phyloP scores from a whole-genome alignment of 1,140 invertebrate species.

The Conus ventricosus region DNA sequence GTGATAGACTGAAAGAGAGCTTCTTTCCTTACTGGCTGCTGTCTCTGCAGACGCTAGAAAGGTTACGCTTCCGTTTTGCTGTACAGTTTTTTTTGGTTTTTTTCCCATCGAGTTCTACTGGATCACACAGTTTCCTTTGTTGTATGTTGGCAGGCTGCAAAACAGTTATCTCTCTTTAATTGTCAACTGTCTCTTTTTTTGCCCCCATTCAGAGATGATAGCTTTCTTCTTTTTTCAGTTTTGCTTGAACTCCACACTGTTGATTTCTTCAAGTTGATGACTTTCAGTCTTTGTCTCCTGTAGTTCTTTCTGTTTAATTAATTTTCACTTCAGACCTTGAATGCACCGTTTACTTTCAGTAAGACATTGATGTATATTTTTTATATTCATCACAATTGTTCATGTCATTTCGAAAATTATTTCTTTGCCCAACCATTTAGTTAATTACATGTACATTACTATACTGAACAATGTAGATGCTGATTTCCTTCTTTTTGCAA shows the following conservation, averaged over 20 bases:
- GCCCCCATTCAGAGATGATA: not conserved
- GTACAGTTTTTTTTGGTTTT: slow-evolving; percentile 29
- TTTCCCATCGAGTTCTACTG: slow-evolving; percentile 3
- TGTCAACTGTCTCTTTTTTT: not conserved
- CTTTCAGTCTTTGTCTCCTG: no score
- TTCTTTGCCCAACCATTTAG: no score
- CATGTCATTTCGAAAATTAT: no score
- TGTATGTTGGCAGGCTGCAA: no score
- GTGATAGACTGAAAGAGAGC: not conserved
- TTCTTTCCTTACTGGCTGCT: not conserved
- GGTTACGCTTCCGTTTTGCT: slow-evolving; percentile 43
- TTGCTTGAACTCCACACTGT: not conserved
- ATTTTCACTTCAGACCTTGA: no score
- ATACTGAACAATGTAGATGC: no score
- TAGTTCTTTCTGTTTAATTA: no score
- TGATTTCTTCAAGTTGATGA: not conserved
- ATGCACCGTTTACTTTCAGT: no score
- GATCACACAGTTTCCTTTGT: not conserved
- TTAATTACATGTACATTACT: no score
- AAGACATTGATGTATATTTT: no score
- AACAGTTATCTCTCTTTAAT: not conserved
- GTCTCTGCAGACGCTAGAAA: slow-evolving; percentile 48
- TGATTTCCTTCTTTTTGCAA: no score
- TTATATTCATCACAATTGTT: no score
- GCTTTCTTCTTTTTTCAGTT: not conserved